Conservation (phyloP, 2,113 vertebrate genomes). For the Sander vitreus region DNA sequence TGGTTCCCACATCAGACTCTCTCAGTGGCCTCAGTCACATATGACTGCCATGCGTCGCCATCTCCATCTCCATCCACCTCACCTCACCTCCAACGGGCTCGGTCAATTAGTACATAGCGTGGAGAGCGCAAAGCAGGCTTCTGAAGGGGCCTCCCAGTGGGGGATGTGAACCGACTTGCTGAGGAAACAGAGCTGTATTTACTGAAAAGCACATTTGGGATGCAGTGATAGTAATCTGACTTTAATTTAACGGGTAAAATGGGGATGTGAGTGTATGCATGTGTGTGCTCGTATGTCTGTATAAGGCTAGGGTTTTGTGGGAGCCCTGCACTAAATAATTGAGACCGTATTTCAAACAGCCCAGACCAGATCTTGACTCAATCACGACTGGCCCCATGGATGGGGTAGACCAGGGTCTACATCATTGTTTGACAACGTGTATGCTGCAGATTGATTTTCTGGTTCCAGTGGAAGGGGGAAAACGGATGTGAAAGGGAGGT, state of each 20-base stretch:
- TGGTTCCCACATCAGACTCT: conserved; percentile 74
- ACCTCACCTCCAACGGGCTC: conserved; percentile 57
- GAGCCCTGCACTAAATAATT: conserved; percentile 63
- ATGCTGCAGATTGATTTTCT: conserved; percentile 66
- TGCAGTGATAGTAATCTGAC: conserved; percentile 77
- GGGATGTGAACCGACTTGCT: conserved; percentile 53
- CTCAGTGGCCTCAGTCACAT: conserved; percentile 68
- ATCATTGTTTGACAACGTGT: conserved; percentile 71
- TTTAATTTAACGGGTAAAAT: conserved; percentile 77
- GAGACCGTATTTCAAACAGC: conserved; percentile 75
- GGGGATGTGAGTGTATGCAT: conserved; percentile 59
- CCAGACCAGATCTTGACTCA: conserved; percentile 75
- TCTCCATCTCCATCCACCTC: conserved; percentile 62
- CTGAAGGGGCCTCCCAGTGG: conserved; percentile 63
- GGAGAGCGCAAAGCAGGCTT: conserved; percentile 63
- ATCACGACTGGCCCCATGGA: conserved; percentile 65
- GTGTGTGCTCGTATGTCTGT: conserved; percentile 53
- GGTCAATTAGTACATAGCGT: conserved; percentile 70
- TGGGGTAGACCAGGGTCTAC: conserved; percentile 62
- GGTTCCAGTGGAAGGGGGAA: conserved; percentile 51
- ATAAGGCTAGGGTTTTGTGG: conserved; percentile 46
- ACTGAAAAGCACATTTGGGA: conserved; percentile 68
- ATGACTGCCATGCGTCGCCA: conserved; percentile 73
- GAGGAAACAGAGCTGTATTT: conserved; percentile 67
- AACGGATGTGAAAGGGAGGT: conserved; percentile 63